Percentiles rank a stretch among this genome's conserved stretches.
phyloP scores from a whole-genome alignment of 2,888 invertebrate species.

The Melanophora roralis region DNA sequence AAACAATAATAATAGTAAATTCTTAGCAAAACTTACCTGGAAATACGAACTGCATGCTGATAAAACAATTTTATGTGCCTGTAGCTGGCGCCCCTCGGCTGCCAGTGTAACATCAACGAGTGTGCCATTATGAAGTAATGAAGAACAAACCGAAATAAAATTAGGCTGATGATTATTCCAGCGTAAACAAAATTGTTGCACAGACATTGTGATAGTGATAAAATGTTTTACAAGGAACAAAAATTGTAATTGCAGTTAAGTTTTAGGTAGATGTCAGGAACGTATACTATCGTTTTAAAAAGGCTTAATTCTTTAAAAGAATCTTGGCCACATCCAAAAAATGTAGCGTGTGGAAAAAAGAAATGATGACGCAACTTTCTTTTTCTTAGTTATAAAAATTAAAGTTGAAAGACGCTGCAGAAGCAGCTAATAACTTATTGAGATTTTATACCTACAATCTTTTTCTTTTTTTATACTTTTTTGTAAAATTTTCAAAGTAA shows the following conservation, averaged over 20 bases:
- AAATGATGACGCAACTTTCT: conserved; percentile 56
- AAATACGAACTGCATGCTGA: conserved; percentile 96
- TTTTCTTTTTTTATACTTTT: background rate
- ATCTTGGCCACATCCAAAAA: conserved; percentile 10
- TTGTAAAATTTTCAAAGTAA: background rate
- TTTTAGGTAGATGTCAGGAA: conserved; percentile 30
- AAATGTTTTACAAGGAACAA: conserved; percentile 39
- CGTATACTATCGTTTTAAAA: conserved; percentile 24
- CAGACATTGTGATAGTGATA: conserved; percentile 78
- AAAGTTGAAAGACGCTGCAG: conserved; percentile 30
- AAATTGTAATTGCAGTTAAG: conserved; percentile 8
- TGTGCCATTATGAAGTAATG: conserved; percentile 88
- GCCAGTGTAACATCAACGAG: conserved; percentile 93
- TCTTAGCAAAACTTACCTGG: conserved; percentile 81
- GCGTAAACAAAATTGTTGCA: conserved; percentile 88
- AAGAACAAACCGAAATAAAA: conserved; percentile 92
- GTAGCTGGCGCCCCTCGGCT: conserved; percentile 91
- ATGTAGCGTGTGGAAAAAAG: conserved; percentile 3
- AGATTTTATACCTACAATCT: background rate
- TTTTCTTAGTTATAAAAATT: conserved; percentile 6
- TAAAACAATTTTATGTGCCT: conserved; percentile 92
- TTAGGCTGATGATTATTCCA: conserved; percentile 98
- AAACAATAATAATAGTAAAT: background rate
- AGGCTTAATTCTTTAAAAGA: conserved; percentile 3
- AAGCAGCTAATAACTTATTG: conserved; percentile 16